Evolutionary conservation across 2,888 invertebrate genomes (phyloP).

Genomic region (Tupiocoris notatus): DNA sequence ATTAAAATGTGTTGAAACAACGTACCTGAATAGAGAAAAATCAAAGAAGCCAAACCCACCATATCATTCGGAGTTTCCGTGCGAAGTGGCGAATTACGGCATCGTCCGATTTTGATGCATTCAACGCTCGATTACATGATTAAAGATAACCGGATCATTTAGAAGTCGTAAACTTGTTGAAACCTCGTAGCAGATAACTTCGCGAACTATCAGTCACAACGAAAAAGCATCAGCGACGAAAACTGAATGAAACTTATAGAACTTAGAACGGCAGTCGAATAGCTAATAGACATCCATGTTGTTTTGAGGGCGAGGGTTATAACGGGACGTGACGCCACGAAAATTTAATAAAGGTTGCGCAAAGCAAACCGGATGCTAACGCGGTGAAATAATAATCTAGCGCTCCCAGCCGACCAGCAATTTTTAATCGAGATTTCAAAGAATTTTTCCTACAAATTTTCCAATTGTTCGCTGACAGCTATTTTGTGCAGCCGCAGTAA

Average conservation of each 20-base stretch:
- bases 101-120: not conserved
- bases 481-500: too few species aligned
- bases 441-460: too few species aligned
- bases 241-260: slow-evolving; percentile 28
- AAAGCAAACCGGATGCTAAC: slow-evolving; percentile 7
- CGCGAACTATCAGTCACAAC: too few species aligned
- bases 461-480: too few species aligned
- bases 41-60: slow-evolving; percentile 22
- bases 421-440: too few species aligned
- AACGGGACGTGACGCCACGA: slow-evolving; percentile 49
- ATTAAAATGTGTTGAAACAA: too few species aligned
- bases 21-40: slow-evolving; percentile 11
- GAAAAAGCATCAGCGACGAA: too few species aligned
- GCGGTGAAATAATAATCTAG: too few species aligned
- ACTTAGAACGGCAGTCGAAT: slow-evolving; percentile 2
- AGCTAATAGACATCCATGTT: slow-evolving; percentile 48
- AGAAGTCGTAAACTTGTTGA: too few species aligned
- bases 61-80: slow-evolving; percentile 39
- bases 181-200: too few species aligned
- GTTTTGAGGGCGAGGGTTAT: slow-evolving; percentile 48
- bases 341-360: slow-evolving; percentile 1
- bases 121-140: not conserved
- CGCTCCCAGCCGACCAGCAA: too few species aligned
- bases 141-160: too few species aligned
- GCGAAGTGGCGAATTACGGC: slow-evolving; percentile 19